Conservation (phyloP, 2,888 invertebrate genomes). For the Anorthoa munda region DNA sequence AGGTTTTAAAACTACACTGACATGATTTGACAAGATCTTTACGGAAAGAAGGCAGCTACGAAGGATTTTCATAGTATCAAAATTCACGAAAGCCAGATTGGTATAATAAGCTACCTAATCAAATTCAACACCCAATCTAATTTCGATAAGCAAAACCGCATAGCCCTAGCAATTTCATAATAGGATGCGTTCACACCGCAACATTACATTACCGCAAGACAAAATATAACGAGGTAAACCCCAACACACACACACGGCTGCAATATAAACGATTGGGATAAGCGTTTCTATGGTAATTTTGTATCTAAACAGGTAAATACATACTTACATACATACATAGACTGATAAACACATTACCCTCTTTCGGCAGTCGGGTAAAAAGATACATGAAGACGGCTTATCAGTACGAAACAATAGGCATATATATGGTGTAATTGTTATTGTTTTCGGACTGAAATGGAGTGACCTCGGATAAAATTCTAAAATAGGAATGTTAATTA, state of each 20-base stretch:
- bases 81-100: not conserved
- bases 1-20: too few relatives aligned
- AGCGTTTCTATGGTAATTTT: conserved; percentile 50
- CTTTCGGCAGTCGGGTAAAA: too few relatives aligned
- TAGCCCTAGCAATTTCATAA: conserved; percentile 41
- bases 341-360: too few relatives aligned
- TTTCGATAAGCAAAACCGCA: not conserved
- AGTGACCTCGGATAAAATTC: conserved; percentile 9
- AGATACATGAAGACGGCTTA: conserved; percentile 27
- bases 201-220: conserved; percentile 13
- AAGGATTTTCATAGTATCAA: too few relatives aligned
- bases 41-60: too few relatives aligned
- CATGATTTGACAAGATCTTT: too few relatives aligned
- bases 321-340: too few relatives aligned
- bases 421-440: conserved; percentile 27
- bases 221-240: conserved; percentile 40
- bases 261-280: conserved; percentile 41
- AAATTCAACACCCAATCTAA: not conserved
- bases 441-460: conserved; percentile 21
- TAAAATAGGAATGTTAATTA: conserved; percentile 15
- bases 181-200: conserved; percentile 39
- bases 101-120: not conserved
- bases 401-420: conserved; percentile 33
- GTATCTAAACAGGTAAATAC: conserved; percentile 11
- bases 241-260: conserved; percentile 31